Evolutionary conservation across 1,140 invertebrate species (phyloP).

Genomic region (Hermetia illucens): DNA sequence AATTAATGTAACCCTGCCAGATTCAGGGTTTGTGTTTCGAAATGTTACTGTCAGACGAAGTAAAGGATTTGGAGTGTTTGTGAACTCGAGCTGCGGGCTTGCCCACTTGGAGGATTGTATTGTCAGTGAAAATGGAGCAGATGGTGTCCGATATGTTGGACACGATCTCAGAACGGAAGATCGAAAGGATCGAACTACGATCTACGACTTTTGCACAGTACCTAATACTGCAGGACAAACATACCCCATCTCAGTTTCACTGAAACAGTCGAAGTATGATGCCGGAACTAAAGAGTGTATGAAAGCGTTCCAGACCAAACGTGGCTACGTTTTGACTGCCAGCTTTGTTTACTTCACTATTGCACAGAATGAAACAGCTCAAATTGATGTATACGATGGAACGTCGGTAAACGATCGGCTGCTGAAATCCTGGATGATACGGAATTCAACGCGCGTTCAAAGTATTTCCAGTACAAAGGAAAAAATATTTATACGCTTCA

Average conservation of each 20-base stretch:
- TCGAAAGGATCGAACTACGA: slow-evolving; percentile 49
- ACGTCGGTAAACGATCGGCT: slow-evolving; percentile 49
- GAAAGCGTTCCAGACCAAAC: slow-evolving; percentile 61
- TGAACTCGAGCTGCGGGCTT: slow-evolving; percentile 73
- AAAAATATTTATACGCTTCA: slow-evolving; percentile 61
- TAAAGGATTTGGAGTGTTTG: slow-evolving; percentile 76
- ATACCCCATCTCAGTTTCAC: slow-evolving; percentile 61
- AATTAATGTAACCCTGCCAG: slow-evolving; percentile 75
- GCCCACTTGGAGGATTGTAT: slow-evolving; percentile 54
- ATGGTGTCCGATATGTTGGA: slow-evolving; percentile 73
- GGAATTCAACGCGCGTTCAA: slow-evolving; percentile 70
- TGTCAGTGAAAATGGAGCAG: slow-evolving; percentile 65
- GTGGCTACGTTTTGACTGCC: slow-evolving; percentile 66
- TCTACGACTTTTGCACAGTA: slow-evolving; percentile 71
- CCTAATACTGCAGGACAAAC: slow-evolving; percentile 67
- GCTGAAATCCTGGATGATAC: slow-evolving; percentile 47
- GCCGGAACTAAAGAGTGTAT: slow-evolving; percentile 49
- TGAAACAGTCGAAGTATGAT: slow-evolving; percentile 59
- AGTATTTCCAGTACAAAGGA: slow-evolving; percentile 65
- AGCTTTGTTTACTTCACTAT: slow-evolving; percentile 67
- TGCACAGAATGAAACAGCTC: slow-evolving; percentile 54
- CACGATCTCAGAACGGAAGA: slow-evolving; percentile 61
- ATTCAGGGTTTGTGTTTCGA: slow-evolving; percentile 62
- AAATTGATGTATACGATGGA: slow-evolving; percentile 66
- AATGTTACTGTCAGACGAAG: slow-evolving; percentile 72